Percentiles rank a stretch among this genome's conserved stretches.
phyloP scores from a whole-genome alignment of 1,140 invertebrate species.

The Drosophila willistoni region DNA sequence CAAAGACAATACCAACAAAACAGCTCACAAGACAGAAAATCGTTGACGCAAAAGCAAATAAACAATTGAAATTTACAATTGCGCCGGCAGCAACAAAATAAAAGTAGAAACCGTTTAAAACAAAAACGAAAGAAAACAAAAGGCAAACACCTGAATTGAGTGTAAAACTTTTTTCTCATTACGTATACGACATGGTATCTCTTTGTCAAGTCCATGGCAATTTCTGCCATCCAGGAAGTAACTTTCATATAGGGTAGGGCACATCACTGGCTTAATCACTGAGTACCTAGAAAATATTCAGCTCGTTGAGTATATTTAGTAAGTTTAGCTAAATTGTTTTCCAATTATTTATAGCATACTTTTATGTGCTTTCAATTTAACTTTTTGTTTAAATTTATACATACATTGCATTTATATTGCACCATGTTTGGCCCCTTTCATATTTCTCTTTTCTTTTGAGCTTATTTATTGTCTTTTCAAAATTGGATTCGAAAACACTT shows the following conservation, averaged over 20 bases:
- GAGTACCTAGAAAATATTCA: too few relatives aligned
- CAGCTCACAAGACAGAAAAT: conserved; percentile 19
- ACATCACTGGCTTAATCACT: not conserved
- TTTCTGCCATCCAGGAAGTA: not conserved
- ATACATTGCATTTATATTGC: too few relatives aligned
- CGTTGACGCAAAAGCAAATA: conserved; percentile 33
- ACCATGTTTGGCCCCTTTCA: too few relatives aligned
- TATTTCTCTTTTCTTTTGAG: too few relatives aligned
- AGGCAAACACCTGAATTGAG: conserved; percentile 38
- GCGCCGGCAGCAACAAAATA: conserved; percentile 13
- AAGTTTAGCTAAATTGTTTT: too few relatives aligned
- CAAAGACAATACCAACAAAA: conserved; percentile 10
- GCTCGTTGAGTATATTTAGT: too few relatives aligned
- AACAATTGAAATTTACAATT: conserved; percentile 50
- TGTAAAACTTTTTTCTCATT: conserved; percentile 34
- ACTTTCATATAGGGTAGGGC: too few relatives aligned
- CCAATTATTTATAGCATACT: not conserved
- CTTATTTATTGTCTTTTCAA: too few relatives aligned
- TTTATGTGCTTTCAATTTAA: not conserved
- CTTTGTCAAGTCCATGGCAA: not conserved
- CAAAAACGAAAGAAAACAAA: conserved; percentile 5
- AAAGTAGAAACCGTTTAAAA: conserved; percentile 13
- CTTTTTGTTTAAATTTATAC: too few relatives aligned
- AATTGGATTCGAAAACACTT: too few relatives aligned
- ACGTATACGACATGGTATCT: conserved; percentile 38